Evolutionary conservation across 1,140 invertebrate species (phyloP).

Genomic region (Drosophila murphyi): DNA sequence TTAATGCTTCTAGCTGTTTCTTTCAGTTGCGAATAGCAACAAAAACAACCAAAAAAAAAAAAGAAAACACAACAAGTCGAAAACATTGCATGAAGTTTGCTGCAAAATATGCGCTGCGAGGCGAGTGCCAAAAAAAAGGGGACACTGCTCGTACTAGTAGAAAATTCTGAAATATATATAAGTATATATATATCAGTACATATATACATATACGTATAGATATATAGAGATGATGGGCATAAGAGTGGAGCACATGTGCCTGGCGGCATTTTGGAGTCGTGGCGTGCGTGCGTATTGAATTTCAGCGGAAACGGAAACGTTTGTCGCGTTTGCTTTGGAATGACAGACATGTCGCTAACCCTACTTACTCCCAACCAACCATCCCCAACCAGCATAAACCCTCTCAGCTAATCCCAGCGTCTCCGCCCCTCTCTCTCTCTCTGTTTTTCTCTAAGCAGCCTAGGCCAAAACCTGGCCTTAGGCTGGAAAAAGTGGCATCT

Average conservation of each 20-base stretch:
- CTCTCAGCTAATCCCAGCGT: neutral
- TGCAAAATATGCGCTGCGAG: constrained; percentile 16
- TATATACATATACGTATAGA: neutral
- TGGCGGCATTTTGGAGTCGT: constrained; percentile 2
- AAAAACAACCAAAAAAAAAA: constrained; percentile 24
- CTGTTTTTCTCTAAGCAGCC: constrained; percentile 2
- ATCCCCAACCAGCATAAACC: too few species aligned
- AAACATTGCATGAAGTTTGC: constrained; percentile 43
- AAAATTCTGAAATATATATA: neutral
- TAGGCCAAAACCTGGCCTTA: constrained; percentile 21
- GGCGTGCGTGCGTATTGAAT: constrained; percentile 27
- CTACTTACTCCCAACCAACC: neutral
- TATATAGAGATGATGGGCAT: neutral
- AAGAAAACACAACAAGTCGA: neutral
- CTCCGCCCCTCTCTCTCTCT: neutral
- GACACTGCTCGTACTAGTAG: constrained; percentile 1
- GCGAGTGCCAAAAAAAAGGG: constrained; percentile 41
- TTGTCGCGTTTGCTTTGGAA: constrained; percentile 17
- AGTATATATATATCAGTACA: neutral
- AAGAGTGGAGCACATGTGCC: constrained; percentile 7
- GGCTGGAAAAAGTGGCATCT: neutral
- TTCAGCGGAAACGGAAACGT: constrained; percentile 49
- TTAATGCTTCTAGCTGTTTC: constrained; percentile 46
- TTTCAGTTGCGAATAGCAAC: neutral
- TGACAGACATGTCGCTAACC: constrained; percentile 22